Evolutionary conservation across 2,888 invertebrate genomes (phyloP), one percentile per base, ranked within the genome.

Genomic region (Mactromeris polynyma): DNA sequence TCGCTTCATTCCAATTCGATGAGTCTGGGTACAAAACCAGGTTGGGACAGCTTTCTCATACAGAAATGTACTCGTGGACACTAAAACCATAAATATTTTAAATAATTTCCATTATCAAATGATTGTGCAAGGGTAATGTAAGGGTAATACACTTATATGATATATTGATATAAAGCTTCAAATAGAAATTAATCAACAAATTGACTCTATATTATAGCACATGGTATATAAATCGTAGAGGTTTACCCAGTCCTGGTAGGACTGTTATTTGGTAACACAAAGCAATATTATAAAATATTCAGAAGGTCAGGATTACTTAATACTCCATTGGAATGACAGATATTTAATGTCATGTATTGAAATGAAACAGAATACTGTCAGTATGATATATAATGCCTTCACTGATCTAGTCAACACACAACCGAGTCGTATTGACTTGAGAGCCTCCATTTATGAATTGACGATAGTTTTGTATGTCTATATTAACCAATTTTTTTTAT

Each of bases 111-210:
- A 64, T 64, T 64, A 64, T 64, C 58, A 73, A 33, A 36, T 73
- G 73, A 73, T 31, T 73, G 73, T 6, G 26, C 73, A 31, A 19
- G 73, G 73, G 17, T 14, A 73, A 33, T 17, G 33, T 17, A 3
- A 19, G 17, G 36, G 14, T 6, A 73, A 26, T 33, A 17, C 33
- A 33, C 7, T 17, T 33, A 19, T 33, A 36, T 33, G 33, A 73
- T 73, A 19, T 36, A 14, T 73, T 73, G 14, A 73, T 36, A 73
- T 36, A 6, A 73, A 26, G 33, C 14, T 19, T 36, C 19, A 36
- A 33, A 73, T 19, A 36, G 36, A 33, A 73, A 73, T 73, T 73
- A 73, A 73, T 73, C 73, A 73, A 73, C 73, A 33, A 73, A 73
- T 73, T 33, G 73, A 73, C 19, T 73, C 2, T 33, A 33, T 36